Percentiles rank a stretch among this genome's conserved stretches.
Evolutionary conservation across 2,888 invertebrate genomes (phyloP).

Genomic region (Melinaea menophilus): DNA sequence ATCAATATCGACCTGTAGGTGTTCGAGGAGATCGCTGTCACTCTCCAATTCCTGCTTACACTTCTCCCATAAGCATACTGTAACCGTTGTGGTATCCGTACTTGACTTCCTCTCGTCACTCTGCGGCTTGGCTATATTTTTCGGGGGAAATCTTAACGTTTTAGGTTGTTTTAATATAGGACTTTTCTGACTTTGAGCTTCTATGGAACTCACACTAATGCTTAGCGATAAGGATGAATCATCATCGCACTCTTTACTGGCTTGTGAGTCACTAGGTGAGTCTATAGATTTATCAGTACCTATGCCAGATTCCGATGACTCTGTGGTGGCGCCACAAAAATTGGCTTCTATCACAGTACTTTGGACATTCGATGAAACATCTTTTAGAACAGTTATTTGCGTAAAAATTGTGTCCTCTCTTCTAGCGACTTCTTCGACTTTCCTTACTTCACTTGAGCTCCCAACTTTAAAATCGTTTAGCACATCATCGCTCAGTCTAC

Average conservation of each 20-base stretch:
- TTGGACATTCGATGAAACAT: conserved; percentile 68
- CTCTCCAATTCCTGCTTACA: conserved; percentile 88
- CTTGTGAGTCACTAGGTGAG: conserved; percentile 69
- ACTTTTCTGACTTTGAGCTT: conserved; percentile 77
- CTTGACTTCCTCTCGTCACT: conserved; percentile 58
- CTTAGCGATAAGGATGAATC: conserved; percentile 68
- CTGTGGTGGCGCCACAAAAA: conserved; percentile 62
- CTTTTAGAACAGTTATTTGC: conserved; percentile 70
- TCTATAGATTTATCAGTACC: conserved; percentile 73
- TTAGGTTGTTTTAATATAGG: conserved; percentile 89
- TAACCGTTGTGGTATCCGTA: conserved; percentile 68
- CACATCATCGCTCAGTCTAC: conserved; percentile 34
- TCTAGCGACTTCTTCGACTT: conserved; percentile 61
- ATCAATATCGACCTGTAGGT: conserved; percentile 83
- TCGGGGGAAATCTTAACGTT: conserved; percentile 87
- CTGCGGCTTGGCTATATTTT: conserved; percentile 57
- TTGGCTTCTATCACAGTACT: conserved; percentile 68
- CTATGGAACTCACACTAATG: conserved; percentile 65
- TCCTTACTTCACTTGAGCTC: conserved; percentile 46
- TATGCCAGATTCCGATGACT: conserved; percentile 69
- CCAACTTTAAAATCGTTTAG: conserved; percentile 33
- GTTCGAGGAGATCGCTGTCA: conserved; percentile 89
- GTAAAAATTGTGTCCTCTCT: conserved; percentile 69
- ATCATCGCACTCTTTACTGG: conserved; percentile 72
- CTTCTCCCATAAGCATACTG: conserved; percentile 88